A percentile compares a stretch with the other conserved stretches of the same genome.
phyloP scores from a whole-genome alignment of 2,113 vertebrate genomes.

The Chionis minor region DNA sequence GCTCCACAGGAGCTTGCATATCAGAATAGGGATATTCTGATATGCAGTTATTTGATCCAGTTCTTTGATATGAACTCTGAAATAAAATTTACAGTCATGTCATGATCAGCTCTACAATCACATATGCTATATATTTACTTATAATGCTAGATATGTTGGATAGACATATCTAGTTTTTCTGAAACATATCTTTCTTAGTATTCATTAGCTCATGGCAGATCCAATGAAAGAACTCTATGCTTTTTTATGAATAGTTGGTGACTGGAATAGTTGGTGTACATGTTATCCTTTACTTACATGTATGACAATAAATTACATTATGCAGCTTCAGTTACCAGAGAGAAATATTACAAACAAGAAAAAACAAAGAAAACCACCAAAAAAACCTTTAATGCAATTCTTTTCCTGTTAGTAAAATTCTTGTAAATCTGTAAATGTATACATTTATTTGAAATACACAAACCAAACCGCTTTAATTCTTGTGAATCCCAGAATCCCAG shows the following conservation, averaged over 20 bases:
- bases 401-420: too few relatives aligned
- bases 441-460: too few relatives aligned
- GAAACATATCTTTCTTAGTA: background rate
- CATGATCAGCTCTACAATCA: background rate
- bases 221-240: background rate
- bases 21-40: background rate
- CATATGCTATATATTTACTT: background rate
- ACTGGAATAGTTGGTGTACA: background rate
- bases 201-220: background rate
- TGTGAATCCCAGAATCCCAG: too few relatives aligned
- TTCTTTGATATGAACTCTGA: background rate
- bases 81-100: background rate
- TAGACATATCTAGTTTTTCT: background rate
- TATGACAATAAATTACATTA: too few relatives aligned
- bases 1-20: background rate
- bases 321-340: too few relatives aligned
- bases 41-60: background rate
- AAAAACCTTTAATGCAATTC: too few relatives aligned
- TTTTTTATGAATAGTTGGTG: background rate
- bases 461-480: too few relatives aligned
- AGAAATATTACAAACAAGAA: too few relatives aligned
- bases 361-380: too few relatives aligned
- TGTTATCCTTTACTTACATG: background rate
- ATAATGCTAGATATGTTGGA: background rate
- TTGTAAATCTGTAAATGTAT: too few relatives aligned